phyloP scores from a whole-genome alignment of 2,797 vertebrate species.

The Helicolenus hilgendorfi region DNA sequence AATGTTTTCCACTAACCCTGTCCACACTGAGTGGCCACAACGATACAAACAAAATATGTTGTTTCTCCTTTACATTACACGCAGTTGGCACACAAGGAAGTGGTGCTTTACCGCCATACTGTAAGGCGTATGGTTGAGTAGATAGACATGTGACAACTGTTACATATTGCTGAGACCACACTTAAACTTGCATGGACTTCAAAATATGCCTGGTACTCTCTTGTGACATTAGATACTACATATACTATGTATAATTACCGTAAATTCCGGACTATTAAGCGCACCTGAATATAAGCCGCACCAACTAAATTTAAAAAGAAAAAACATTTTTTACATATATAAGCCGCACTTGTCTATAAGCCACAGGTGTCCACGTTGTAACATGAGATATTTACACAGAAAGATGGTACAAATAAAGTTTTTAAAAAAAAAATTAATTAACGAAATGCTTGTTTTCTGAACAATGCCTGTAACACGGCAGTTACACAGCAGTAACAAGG shows the following conservation, averaged over 20 bases:
- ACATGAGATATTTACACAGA: too few relatives aligned
- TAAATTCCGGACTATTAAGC: too few relatives aligned
- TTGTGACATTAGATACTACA: background rate
- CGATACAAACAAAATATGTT: background rate
- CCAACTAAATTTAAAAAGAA: too few relatives aligned
- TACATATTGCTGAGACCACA: background rate
- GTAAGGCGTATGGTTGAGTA: background rate
- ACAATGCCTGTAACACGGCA: too few relatives aligned
- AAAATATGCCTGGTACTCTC: background rate
- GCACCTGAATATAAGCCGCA: too few relatives aligned
- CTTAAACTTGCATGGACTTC: background rate
- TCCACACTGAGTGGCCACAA: background rate
- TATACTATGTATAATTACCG: background rate
- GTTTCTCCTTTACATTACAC: background rate
- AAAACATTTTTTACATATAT: too few relatives aligned
- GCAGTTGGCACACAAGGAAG: background rate
- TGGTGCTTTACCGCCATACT: background rate
- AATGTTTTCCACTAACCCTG: background rate
- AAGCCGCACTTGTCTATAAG: too few relatives aligned
- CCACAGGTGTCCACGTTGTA: too few relatives aligned
- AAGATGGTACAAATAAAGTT: too few relatives aligned
- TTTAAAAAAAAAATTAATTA: too few relatives aligned
- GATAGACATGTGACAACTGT: background rate
- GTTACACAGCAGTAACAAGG: too few relatives aligned
- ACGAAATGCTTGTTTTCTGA: too few relatives aligned